Conservation (phyloP, 2,113 vertebrate species). For the Ceyx margarethae region DNA sequence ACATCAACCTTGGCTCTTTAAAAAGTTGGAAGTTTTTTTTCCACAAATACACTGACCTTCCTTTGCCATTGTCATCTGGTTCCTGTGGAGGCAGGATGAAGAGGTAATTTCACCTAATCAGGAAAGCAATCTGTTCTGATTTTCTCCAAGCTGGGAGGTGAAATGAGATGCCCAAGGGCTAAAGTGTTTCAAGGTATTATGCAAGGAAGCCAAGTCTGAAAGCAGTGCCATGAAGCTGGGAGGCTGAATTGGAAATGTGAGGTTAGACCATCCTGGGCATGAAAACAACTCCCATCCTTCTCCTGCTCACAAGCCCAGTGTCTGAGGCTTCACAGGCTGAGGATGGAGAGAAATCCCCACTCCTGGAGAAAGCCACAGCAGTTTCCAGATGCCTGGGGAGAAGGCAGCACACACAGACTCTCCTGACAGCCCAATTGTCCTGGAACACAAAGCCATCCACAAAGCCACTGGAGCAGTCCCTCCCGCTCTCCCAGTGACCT, state of each 20-base stretch:
- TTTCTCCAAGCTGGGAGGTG: not conserved
- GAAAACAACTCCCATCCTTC: not conserved
- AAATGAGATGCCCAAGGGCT: not conserved
- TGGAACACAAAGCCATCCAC: not conserved
- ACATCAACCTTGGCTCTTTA: not conserved
- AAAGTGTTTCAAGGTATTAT: not conserved
- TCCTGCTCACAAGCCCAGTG: not conserved
- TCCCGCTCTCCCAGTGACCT: not conserved
- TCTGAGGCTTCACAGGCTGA: not conserved
- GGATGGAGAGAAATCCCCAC: not conserved
- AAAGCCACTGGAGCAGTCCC: not conserved
- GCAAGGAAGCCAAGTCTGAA: not conserved
- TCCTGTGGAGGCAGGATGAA: conserved; percentile 34
- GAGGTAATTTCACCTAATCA: conserved; percentile 47
- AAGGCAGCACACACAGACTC: not conserved
- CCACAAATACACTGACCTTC: not conserved
- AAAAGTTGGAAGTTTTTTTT: not conserved
- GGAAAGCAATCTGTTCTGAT: conserved; percentile 41
- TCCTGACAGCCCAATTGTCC: not conserved
- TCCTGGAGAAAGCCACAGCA: not conserved
- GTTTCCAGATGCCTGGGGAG: not conserved
- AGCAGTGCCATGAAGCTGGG: not conserved
- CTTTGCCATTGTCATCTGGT: conserved; percentile 28
- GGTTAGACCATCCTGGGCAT: not conserved
- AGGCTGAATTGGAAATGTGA: not conserved